Evolutionary conservation across 2,797 vertebrate genomes (phyloP).

Genomic region (Poecile montanus): DNA sequence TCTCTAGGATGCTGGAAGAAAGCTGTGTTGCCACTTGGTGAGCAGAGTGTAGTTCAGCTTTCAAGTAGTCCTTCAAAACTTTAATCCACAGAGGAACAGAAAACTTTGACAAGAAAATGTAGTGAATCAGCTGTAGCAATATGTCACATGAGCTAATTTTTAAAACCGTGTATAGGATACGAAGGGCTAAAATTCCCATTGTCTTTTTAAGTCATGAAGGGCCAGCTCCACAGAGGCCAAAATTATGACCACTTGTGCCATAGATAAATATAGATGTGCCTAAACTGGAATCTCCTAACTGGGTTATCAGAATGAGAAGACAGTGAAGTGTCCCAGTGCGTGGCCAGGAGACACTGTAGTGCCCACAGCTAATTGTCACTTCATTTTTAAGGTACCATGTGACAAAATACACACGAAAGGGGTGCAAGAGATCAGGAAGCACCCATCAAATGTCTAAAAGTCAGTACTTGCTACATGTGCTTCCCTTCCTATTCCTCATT

Average conservation of each 20-base stretch:
- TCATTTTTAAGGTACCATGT: neutral
- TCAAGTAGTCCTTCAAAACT: neutral
- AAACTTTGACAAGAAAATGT: neutral
- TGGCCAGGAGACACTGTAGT: neutral
- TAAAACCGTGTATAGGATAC: neutral
- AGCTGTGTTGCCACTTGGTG: neutral
- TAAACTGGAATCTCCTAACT: neutral
- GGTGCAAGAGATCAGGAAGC: neutral
- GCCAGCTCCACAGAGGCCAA: neutral
- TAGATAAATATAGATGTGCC: neutral
- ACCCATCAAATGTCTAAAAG: neutral
- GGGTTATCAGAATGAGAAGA: neutral
- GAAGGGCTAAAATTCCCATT: neutral
- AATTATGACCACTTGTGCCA: neutral
- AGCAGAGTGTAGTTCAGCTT: neutral
- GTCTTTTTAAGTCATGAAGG: neutral
- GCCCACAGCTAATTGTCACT: neutral
- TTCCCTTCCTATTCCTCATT: neutral
- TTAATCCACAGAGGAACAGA: neutral
- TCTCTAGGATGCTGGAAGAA: neutral
- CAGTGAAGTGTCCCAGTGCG: neutral
- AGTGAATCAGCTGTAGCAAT: neutral
- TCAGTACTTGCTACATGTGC: neutral
- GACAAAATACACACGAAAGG: neutral
- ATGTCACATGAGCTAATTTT: neutral